Base-by-base conservation (phyloP, 2,888 invertebrate genomes). In the Synanthedon andrenaeformis region DNA sequence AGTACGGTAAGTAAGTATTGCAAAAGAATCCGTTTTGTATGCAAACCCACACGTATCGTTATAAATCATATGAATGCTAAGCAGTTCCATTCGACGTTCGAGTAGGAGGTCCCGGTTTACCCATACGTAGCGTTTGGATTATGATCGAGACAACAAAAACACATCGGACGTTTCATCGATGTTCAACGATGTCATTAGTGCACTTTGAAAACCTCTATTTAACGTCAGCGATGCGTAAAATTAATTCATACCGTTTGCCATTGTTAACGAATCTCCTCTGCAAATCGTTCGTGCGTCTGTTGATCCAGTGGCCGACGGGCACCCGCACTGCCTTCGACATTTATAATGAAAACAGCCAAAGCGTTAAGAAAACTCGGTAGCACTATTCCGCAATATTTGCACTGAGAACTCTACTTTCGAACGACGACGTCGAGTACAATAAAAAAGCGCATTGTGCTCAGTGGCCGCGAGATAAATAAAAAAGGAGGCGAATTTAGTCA, bases 271-370 rank as follows among this genome's bases (percentile, higher is more conserved):
- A 78, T 68, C 76, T 79, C 10, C 10, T 35, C 63, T 84, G 82
- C 55, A 86, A 68, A 68, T 75, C 72, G 65, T 76, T 74, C 56
- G 79, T 76, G 56, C 78, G 79, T 75, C 71, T 84, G 63, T 79
- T 79, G 62, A 85, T 74, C 86, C 86, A 86, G 62, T 73, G 75
- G 59, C 82, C 79, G 59, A 84, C 79, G 53, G 82, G 80, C 63
- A 78, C 77, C 59, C 82, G 74, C 64, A 70, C 71, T 49, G 72
- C 67, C 63, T 79, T 79, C 67, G 85, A 77, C 86, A 86, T 86
- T 74, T 70, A 67, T 60, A 62, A 69, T 64, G 67, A 59, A n/a
- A 12, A 65, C 70, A 63, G 57, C 61, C 64, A 58, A 59, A 62
- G 64, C 64, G 63, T 67, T 66, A 67, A 69, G 62, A 71, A 70